Evolutionary conservation across 1,140 invertebrate species (phyloP).

Genomic region (Leptoteleia sp.): DNA sequence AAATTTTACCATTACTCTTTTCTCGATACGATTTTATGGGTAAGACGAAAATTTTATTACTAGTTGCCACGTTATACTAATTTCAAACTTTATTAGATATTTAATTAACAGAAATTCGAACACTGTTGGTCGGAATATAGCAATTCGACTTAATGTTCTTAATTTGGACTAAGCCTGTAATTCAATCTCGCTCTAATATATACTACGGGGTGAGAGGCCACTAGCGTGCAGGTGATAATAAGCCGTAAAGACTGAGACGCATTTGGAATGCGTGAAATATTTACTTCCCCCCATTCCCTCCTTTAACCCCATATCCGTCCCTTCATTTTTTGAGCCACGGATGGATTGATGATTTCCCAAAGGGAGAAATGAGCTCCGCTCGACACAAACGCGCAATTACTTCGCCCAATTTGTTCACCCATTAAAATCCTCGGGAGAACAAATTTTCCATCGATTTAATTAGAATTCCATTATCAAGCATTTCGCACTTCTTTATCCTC

Average conservation of each 20-base stretch:
- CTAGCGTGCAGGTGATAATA: slow-evolving; percentile 77
- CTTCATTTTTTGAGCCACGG: slow-evolving; percentile 23
- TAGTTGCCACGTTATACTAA: too few species aligned
- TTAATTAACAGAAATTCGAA: too few species aligned
- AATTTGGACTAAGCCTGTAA: slow-evolving; percentile 28
- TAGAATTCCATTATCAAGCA: too few species aligned
- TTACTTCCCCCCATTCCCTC: slow-evolving; percentile 14
- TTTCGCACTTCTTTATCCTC: too few species aligned
- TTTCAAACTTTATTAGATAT: too few species aligned
- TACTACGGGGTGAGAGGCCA: slow-evolving; percentile 68
- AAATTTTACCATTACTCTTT: too few species aligned
- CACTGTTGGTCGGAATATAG: background rate
- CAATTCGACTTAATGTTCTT: slow-evolving; percentile 16
- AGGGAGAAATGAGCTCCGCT: slow-evolving; percentile 34
- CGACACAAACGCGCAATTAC: slow-evolving; percentile 14
- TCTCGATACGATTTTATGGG: too few species aligned
- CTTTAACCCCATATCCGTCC: slow-evolving; percentile 17
- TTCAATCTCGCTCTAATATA: slow-evolving; percentile 65
- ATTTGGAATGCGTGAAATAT: slow-evolving; percentile 71
- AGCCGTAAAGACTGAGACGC: slow-evolving; percentile 76
- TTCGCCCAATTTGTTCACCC: background rate
- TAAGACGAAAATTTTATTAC: too few species aligned
- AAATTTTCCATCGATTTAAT: background rate
- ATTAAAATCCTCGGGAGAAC: background rate
- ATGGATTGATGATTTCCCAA: slow-evolving; percentile 34